Evolutionary conservation across 2,888 invertebrate species (phyloP).

Genomic region (Aporophyla nigra): DNA sequence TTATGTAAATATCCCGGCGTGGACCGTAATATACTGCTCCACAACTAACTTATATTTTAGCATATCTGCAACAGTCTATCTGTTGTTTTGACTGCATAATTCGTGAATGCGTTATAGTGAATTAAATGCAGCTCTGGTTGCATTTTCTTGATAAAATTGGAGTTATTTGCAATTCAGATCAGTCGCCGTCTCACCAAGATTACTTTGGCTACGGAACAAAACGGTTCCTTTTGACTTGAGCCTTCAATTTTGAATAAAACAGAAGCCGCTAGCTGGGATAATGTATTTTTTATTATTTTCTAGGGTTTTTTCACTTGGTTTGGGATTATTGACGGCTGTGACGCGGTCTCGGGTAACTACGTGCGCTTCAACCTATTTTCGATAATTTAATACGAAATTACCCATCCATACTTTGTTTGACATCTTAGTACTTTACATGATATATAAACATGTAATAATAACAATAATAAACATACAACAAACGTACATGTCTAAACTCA

Average conservation of each 20-base stretch:
- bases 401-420: too few relatives aligned
- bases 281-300: conserved; percentile 61
- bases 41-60: conserved; percentile 57
- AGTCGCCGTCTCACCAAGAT: conserved; percentile 76
- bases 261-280: conserved; percentile 61
- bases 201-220: conserved; percentile 76
- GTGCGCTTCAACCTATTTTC: not conserved
- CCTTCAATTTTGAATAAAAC: conserved; percentile 73
- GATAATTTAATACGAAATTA: not conserved
- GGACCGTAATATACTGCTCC: conserved; percentile 47
- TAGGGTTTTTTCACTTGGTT: conserved; percentile 10
- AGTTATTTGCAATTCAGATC: conserved; percentile 87
- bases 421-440: not conserved
- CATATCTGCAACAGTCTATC: conserved; percentile 61
- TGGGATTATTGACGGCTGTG: not conserved
- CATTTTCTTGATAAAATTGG: conserved; percentile 86
- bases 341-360: not conserved
- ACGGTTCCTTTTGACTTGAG: conserved; percentile 78
- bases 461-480: too few relatives aligned
- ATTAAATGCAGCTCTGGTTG: conserved; percentile 82
- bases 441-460: too few relatives aligned
- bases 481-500: too few relatives aligned
- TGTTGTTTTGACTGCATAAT: conserved; percentile 73
- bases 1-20: conserved; percentile 45
- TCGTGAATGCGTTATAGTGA: conserved; percentile 77